Evolutionary conservation across 1,140 invertebrate genomes (phyloP).

Genomic region (Tetramorium simillimum): DNA sequence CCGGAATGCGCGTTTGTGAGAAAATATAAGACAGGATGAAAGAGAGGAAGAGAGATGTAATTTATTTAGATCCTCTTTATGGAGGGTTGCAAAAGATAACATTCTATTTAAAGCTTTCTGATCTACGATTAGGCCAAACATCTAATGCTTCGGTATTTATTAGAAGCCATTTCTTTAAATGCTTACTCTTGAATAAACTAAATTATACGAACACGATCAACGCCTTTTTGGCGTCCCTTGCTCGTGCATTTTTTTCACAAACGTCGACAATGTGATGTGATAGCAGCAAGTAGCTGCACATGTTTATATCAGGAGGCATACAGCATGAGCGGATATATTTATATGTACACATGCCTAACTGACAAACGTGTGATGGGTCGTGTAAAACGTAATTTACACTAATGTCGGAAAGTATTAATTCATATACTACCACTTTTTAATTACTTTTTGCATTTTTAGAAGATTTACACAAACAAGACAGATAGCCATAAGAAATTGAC

Average conservation of each 20-base stretch:
- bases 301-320: conserved; percentile 48
- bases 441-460: conserved; percentile 69
- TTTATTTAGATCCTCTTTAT: conserved; percentile 9
- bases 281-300: conserved; percentile 51
- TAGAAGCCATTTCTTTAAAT: neutral
- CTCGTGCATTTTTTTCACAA: conserved; percentile 50
- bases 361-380: conserved; percentile 23
- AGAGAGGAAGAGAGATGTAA: neutral
- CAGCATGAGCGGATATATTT: conserved; percentile 51
- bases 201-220: neutral
- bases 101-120: neutral
- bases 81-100: conserved; percentile 8
- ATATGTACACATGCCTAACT: conserved; percentile 38
- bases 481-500: conserved; percentile 22
- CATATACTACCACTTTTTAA: conserved; percentile 60
- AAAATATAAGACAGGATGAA: conserved; percentile 6
- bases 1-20: conserved; percentile 32
- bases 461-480: conserved; percentile 57
- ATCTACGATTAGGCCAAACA: neutral
- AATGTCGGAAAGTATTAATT: conserved; percentile 64
- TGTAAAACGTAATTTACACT: conserved; percentile 56
- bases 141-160: neutral
- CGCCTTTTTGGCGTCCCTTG: neutral
- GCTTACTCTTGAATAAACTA: neutral
- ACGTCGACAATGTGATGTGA: conserved; percentile 50